Percentiles rank a stretch among this genome's conserved stretches.
These are phyloP conservation scores for Tamias sibiricus DNA, from an alignment of 2,113 vertebrate genomes.

Conservation along the genomic window DNA sequence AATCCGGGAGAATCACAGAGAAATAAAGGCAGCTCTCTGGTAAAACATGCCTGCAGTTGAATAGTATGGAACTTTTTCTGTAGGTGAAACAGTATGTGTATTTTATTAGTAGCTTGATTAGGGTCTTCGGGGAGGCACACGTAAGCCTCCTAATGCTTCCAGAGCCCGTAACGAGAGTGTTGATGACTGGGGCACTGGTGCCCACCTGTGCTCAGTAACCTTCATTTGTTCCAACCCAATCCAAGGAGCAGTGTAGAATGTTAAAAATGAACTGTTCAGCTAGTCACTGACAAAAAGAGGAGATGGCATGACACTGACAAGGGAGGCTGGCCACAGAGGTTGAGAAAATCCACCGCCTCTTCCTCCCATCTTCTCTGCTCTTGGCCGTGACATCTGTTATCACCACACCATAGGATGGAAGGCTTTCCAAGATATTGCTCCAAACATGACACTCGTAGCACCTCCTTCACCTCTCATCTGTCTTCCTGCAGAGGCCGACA, in stretches of 20 bases:
- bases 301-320: not conserved
- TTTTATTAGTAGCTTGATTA: not conserved
- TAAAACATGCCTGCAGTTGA: not conserved
- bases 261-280: not conserved
- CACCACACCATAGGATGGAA: not conserved
- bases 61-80: not conserved
- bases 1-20: too few species aligned
- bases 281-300: not conserved
- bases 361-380: not conserved
- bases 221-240: not conserved
- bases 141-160: not conserved
- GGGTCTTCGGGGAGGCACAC: not conserved
- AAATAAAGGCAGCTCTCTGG: not conserved
- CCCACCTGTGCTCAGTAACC: fast-evolving
- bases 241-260: not conserved
- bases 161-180: not conserved
- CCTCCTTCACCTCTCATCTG: not conserved
- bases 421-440: not conserved
- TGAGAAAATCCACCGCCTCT: not conserved
- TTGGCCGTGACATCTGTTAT: too few species aligned
- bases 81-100: not conserved
- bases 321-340: not conserved
- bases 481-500: not conserved
- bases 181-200: not conserved
- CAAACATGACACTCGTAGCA: not conserved